These are phyloP conservation scores for Xestobium rufovillosum DNA, from an alignment of 2,888 invertebrate genomes.

Conservation along the genomic window DNA sequence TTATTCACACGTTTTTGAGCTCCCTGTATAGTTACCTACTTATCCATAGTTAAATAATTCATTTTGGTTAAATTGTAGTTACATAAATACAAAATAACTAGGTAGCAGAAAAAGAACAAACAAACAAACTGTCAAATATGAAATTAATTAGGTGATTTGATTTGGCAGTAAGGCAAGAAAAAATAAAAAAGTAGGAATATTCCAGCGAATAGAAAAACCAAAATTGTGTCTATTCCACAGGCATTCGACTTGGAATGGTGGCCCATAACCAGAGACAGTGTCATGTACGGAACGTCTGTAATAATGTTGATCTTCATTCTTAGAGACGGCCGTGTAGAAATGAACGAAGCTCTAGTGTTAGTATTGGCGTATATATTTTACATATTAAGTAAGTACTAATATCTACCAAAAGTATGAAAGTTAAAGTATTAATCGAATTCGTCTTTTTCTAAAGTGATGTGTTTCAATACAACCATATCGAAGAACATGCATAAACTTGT, in stretches of 20 bases:
- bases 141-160: too few species aligned
- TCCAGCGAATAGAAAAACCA: too few species aligned
- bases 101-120: too few species aligned
- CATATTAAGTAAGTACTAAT: constrained; percentile 52
- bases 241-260: constrained; percentile 66
- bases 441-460: constrained; percentile 53
- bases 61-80: too few species aligned
- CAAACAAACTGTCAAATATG: too few species aligned
- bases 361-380: constrained; percentile 64
- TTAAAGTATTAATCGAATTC: not conserved
- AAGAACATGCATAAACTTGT: constrained; percentile 47
- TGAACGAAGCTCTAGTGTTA: constrained; percentile 68
- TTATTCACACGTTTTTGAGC: too few species aligned
- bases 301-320: constrained; percentile 60
- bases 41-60: too few species aligned
- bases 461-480: constrained; percentile 55
- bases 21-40: too few species aligned
- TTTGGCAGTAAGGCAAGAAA: too few species aligned
- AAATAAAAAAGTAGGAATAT: too few species aligned
- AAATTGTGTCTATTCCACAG: too few species aligned
- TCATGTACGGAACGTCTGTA: constrained; percentile 66
- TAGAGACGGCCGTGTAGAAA: constrained; percentile 62
- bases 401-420: not conserved
- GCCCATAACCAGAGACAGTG: constrained; percentile 67
- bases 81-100: too few species aligned